phyloP scores from a whole-genome alignment of 2,113 vertebrate species.

The Ascaphus truei region DNA sequence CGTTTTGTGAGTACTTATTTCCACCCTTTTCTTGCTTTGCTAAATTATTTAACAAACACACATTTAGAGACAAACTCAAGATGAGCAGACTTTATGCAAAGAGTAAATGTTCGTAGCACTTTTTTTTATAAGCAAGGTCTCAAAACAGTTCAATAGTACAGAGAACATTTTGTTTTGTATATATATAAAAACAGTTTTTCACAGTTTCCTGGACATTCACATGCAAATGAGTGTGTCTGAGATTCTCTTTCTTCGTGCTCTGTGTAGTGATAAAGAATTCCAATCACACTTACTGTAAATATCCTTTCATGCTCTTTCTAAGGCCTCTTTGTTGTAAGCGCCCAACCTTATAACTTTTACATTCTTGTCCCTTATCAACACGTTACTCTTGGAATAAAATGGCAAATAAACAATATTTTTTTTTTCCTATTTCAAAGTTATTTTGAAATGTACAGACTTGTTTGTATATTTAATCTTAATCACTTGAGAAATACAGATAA shows the following conservation, averaged over 20 bases:
- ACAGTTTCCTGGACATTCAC: conserved; percentile 17
- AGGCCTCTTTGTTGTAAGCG: not conserved
- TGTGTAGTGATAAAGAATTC: not conserved
- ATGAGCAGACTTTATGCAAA: no score
- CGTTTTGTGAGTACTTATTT: no score
- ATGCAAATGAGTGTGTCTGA: conserved; percentile 9
- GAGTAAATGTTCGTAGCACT: no score
- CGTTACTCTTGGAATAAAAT: not conserved
- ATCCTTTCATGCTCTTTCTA: not conserved
- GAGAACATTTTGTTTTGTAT: not conserved
- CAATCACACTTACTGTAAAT: not conserved
- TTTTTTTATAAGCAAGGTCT: not conserved
- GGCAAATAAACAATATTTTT: not conserved
- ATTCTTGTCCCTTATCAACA: not conserved
- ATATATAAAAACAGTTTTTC: no score
- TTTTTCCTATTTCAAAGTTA: not conserved
- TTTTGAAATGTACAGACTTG: no score
- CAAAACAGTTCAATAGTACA: not conserved
- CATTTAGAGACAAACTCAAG: no score
- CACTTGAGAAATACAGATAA: no score
- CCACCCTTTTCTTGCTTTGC: no score
- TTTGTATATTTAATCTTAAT: no score
- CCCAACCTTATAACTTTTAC: no score
- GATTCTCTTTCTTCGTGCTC: not conserved
- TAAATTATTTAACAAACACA: no score